Evolutionary conservation across 1,140 invertebrate genomes (phyloP).

Genomic region (Acromyrmex echinatior): DNA sequence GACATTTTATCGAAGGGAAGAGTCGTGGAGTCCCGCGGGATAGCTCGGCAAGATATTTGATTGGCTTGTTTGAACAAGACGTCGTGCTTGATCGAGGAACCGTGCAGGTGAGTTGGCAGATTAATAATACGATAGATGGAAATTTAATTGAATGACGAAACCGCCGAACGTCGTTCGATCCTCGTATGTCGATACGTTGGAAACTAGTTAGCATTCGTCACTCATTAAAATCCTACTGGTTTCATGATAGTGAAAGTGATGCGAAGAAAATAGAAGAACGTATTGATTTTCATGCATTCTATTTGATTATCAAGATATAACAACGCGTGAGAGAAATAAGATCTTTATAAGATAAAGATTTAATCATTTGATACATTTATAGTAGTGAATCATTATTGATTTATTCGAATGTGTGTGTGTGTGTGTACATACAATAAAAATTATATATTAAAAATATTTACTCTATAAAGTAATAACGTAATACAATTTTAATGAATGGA

Average conservation of each 20-base stretch:
- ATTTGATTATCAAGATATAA: neutral
- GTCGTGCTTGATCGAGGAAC: slow-evolving; percentile 49
- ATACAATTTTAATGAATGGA: neutral
- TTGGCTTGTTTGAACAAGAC: slow-evolving; percentile 65
- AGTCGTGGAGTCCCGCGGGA: slow-evolving; percentile 58
- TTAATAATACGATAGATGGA: slow-evolving; percentile 65
- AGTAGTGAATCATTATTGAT: neutral
- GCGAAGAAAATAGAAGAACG: neutral
- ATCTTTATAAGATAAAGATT: neutral
- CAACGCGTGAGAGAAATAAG: neutral
- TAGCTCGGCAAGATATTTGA: slow-evolving; percentile 54
- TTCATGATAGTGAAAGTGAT: slow-evolving; percentile 6
- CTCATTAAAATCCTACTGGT: slow-evolving; percentile 51
- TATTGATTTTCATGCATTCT: neutral
- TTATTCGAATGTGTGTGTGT: neutral
- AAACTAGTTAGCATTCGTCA: slow-evolving; percentile 47
- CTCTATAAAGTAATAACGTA: neutral
- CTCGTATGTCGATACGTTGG: slow-evolving; percentile 10
- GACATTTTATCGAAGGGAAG: slow-evolving; percentile 61
- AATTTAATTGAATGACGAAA: slow-evolving; percentile 64
- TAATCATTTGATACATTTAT: neutral
- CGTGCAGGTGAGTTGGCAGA: slow-evolving; percentile 51
- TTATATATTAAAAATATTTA: slow-evolving; percentile 11
- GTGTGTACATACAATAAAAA: neutral
- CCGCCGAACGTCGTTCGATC: slow-evolving; percentile 24